Conservation (phyloP, 64 coral and sea anemone species). For the Astreopora myriophthalma region DNA sequence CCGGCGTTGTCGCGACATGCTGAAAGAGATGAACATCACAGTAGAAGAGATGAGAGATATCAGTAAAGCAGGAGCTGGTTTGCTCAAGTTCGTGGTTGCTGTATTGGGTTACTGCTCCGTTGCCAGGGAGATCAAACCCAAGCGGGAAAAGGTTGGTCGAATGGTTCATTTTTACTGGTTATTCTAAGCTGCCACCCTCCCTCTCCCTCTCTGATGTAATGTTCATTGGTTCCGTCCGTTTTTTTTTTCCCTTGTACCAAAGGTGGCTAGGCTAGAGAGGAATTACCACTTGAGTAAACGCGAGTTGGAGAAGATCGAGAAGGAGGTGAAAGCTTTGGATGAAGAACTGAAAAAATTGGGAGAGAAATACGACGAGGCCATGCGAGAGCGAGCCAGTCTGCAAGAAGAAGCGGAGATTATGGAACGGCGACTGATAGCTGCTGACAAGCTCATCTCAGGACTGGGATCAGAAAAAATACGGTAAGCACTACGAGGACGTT, state of each 20-base stretch:
- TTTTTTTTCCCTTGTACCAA: not conserved
- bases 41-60: conserved; percentile 97
- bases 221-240: not conserved
- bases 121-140: conserved; percentile 96
- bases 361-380: conserved; percentile 95
- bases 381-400: conserved; percentile 86
- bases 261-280: conserved; percentile 93
- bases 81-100: conserved; percentile 95
- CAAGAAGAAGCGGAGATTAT: conserved; percentile 98
- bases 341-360: conserved; percentile 82
- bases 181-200: too few relatives aligned
- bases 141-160: conserved; percentile 88
- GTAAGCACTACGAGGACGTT: not conserved
- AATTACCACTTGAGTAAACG: conserved; percentile 98
- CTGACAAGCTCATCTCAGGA: conserved; percentile 98
- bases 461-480: conserved; percentile 98
- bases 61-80: conserved; percentile 85
- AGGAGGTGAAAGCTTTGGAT: conserved; percentile 91
- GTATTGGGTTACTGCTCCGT: conserved; percentile 98
- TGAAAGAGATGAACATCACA: conserved; percentile 92
- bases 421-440: conserved; percentile 95
- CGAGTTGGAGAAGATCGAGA: conserved; percentile 96
- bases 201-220: too few relatives aligned
- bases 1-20: conserved; percentile 79
- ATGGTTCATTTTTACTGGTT: not conserved